A percentile compares a stretch with the other conserved stretches of the same genome.
Evolutionary conservation across 2,797 vertebrate species (phyloP).

Genomic region (Ptychobarbus kaznakovi): DNA sequence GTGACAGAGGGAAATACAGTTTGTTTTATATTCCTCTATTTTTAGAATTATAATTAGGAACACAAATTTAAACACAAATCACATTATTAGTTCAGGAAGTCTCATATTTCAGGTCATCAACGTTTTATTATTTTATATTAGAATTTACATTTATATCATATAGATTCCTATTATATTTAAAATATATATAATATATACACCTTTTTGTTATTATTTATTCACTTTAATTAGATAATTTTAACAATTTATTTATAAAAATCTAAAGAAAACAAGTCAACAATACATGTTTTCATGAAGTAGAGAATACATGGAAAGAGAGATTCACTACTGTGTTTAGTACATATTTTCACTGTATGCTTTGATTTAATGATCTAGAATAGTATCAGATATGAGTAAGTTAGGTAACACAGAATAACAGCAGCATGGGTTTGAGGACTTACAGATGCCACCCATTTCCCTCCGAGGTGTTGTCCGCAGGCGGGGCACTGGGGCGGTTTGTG

Average conservation of each 20-base stretch:
- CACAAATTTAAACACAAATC: not conserved
- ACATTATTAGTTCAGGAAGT: not conserved
- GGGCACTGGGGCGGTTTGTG: constrained; percentile 96
- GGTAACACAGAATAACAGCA: not conserved
- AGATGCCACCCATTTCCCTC: constrained; percentile 93
- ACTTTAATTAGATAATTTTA: not conserved
- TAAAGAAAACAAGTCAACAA: not conserved
- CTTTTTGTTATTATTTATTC: not conserved
- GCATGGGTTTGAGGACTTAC: constrained; percentile 66
- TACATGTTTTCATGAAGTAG: not conserved
- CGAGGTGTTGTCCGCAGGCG: constrained; percentile 88
- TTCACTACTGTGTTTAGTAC: not conserved
- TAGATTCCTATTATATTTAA: too few species aligned
- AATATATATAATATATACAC: too few species aligned
- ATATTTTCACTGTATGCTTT: not conserved
- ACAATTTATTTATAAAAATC: not conserved
- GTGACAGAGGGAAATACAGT: constrained; percentile 43
- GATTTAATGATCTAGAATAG: not conserved
- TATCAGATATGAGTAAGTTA: not conserved
- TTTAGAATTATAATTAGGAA: not conserved
- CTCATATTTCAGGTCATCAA: not conserved
- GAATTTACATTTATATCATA: not conserved
- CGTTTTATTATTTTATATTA: not conserved
- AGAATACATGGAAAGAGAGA: not conserved
- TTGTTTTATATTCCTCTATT: not conserved